These are phyloP conservation scores for Tenualosa ilisha DNA, from an alignment of 2,797 vertebrate genomes.

Conservation along the genomic window DNA sequence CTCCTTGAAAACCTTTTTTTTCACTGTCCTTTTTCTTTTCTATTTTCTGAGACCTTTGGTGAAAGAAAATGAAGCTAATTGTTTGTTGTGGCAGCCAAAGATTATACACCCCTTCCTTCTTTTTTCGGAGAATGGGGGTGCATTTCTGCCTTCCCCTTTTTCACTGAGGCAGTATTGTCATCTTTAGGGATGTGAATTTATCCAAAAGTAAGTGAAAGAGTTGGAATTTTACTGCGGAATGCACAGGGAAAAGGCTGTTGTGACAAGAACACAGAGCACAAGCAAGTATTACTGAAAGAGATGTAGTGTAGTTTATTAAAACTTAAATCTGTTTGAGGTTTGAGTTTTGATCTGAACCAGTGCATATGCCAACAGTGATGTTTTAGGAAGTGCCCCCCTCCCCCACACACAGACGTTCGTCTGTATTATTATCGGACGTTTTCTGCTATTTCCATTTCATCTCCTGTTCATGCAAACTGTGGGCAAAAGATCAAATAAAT, in stretches of 20 bases:
- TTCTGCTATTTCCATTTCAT: background rate
- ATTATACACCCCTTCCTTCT: slow-evolving; percentile 76
- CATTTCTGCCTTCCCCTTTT: slow-evolving; percentile 38
- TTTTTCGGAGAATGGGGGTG: slow-evolving; percentile 51
- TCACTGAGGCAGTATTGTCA: slow-evolving; percentile 64
- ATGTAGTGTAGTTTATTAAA: background rate
- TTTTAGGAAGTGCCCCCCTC: background rate
- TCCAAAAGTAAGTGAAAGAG: slow-evolving; percentile 64
- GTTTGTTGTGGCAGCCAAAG: slow-evolving; percentile 83
- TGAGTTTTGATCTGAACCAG: background rate
- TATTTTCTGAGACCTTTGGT: slow-evolving; percentile 57
- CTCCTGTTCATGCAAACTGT: background rate
- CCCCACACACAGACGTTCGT: background rate
- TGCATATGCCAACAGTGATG: background rate
- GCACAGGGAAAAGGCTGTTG: slow-evolving; percentile 58
- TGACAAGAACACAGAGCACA: slow-evolving; percentile 57
- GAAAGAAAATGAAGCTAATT: slow-evolving; percentile 78
- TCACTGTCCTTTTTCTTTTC: slow-evolving; percentile 44
- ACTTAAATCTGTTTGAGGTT: background rate
- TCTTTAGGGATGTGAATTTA: slow-evolving; percentile 71
- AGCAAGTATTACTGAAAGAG: slow-evolving; percentile 13
- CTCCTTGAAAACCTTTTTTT: slow-evolving; percentile 31
- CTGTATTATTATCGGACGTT: background rate
- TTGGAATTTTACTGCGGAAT: slow-evolving; percentile 63
- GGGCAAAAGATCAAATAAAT: background rate